Base-by-base conservation (phyloP, 2,113 vertebrate genomes). In the Bujurquina vittata region DNA sequence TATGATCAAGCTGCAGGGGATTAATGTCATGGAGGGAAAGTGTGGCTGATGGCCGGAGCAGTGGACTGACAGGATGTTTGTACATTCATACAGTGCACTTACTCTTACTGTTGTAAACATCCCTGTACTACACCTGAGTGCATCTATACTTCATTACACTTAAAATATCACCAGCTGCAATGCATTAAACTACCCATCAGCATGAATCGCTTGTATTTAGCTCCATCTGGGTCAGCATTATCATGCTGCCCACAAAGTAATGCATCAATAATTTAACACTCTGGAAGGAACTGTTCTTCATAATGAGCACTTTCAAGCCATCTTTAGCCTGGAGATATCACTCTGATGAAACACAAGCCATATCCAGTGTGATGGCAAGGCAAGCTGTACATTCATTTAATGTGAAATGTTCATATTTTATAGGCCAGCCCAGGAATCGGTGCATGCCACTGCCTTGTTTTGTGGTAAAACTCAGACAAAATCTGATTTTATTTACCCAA, bases 1-100 rank as follows among this genome's bases (percentile, higher is more conserved):
- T 92, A 85, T 91, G 77, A 88, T 85, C 83, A 85, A 80, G 75
- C 81, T 79, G 59, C 59, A 67, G 79, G 40, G 77, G 90, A 92
- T 93, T 90, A 89, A 90, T 90, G 86, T 87, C 74, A 54, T 0
- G 8, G 61, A 73, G 49, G 43, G 52, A 63, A 81, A 85, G 86
- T 88, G 82, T 75, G 87, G 72, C 83, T 84, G 86, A 86, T 14
- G 58, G 26, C 80, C 46, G 75, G 46, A 89, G 52, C n/a, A 23
- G 31, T 5, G 35, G 60, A 67, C 59, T 23, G 31, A 58, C 61
- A 72, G 62, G 74, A 78, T 81, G 75, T 65, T 81, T 62, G 57
- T 72, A 58, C 80, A 1, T 58, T 57, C 5, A 20, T 15, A 22
- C 31, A 10, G 67, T 72, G 67, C 67, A 72, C 46, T 49, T 69